A percentile compares a stretch with the other conserved stretches of the same genome.
Evolutionary conservation across 2,113 vertebrate genomes (phyloP).

Genomic region (Cervus canadensis): DNA sequence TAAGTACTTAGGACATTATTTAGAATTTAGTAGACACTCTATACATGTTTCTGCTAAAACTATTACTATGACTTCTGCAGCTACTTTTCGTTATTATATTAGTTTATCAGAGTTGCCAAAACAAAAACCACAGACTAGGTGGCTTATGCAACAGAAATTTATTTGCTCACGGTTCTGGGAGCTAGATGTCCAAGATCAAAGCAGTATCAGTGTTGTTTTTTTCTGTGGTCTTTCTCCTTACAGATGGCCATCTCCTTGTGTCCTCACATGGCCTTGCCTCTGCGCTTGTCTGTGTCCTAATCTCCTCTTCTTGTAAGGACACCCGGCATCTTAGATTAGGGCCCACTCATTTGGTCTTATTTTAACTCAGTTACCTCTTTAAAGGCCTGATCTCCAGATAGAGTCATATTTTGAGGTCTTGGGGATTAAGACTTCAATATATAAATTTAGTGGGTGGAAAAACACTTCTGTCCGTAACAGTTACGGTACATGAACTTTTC

Average conservation of each 20-base stretch:
- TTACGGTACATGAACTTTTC: neutral
- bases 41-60: neutral
- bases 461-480: neutral
- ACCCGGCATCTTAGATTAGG: neutral
- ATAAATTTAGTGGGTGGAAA: neutral
- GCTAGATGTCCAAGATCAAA: neutral
- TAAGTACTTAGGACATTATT: neutral
- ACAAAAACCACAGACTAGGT: neutral
- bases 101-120: neutral
- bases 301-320: neutral
- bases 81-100: neutral
- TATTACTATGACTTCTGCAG: rapidly evolving
- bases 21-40: neutral
- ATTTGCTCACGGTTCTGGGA: neutral
- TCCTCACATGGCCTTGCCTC: neutral
- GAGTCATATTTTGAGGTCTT: neutral
- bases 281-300: neutral
- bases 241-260: neutral
- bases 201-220: neutral
- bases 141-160: neutral
- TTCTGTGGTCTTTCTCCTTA: neutral
- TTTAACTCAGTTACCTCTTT: neutral
- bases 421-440: neutral
- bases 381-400: neutral
- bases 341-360: neutral